Evolutionary conservation across 2,797 vertebrate species (phyloP).

Genomic region (Fundulus diaphanus): DNA sequence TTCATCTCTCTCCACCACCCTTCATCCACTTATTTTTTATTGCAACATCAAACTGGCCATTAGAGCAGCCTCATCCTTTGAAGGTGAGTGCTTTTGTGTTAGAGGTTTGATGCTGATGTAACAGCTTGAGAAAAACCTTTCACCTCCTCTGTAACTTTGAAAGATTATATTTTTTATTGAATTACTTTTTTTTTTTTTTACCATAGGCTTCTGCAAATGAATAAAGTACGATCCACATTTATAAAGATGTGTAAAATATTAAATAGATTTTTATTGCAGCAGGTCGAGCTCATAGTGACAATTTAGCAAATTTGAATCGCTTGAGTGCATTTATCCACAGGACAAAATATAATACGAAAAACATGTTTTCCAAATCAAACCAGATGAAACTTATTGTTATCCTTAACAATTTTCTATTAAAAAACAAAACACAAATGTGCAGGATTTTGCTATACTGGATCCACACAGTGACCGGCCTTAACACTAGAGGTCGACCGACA

Average conservation of each 20-base stretch:
- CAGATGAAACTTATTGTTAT: neutral
- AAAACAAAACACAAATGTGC: neutral
- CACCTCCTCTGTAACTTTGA: neutral
- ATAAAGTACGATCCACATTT: neutral
- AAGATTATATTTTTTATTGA: neutral
- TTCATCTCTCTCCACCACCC: constrained; percentile 30
- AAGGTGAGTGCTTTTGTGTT: constrained; percentile 27
- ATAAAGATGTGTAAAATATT: neutral
- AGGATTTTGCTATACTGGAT: neutral
- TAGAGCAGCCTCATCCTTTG: constrained; percentile 28
- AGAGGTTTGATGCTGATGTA: constrained; percentile 21
- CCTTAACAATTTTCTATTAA: neutral
- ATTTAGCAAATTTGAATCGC: neutral
- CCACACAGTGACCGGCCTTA: neutral
- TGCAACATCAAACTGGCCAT: constrained; percentile 52
- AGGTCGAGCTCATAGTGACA: neutral
- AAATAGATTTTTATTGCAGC: neutral
- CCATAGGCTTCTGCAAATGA: no score
- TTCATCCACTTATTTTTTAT: constrained; percentile 43
- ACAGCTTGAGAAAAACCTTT: constrained; percentile 17
- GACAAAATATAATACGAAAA: neutral
- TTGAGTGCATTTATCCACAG: neutral
- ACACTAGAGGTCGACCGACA: no score
- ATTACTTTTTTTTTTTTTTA: neutral
- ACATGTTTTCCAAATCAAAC: neutral